Base-by-base conservation (phyloP, 2,797 vertebrate species). In the Somateria mollissima region DNA sequence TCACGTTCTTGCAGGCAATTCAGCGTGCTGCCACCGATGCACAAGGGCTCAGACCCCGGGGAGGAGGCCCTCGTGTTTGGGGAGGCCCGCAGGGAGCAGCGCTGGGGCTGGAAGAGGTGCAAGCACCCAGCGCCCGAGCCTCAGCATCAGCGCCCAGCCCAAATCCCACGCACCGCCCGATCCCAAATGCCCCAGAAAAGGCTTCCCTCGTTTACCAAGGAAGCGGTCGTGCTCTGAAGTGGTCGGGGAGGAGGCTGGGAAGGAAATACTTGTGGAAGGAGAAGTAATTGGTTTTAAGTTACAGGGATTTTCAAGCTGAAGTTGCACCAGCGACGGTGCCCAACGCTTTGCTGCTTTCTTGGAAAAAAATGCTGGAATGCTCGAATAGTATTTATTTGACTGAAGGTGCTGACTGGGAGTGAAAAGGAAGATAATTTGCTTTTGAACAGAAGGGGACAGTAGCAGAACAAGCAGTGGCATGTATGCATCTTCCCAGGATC, bases 401-500 rank as follows among this genome's bases (percentile, higher is more conserved):
- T 58, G 39, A 79, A 87, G 43, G 0, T 58, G 67, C 84, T 8
- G 49, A 66, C 9, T 20, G 34, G 37, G 43, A 83, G 17, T 7
- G 18, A 73, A 86, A 94, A 89, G 30, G 65, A 73, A 61, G 61
- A 80, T 18, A 13, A 74, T 61, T 91, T 90, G 53, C n/a, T 84
- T 87, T 77, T 65, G 69, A 94, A 94, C 72, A 90, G 90, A 95
- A 95, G 72, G 64, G 80, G 83, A 91, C 85, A 95, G 92, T 64
- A 92, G 71, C 65, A 89, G 60, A 43, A 89, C 77, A 87, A 92
- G 69, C 69, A 91, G 56, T 7, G 37, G 37, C 56, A 58, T 6
- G 18, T 54, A 80, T 36, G 57, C 62, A 0, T 58, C 70, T 86
- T 58, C 45, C 54, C 27, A 88, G 64, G 54, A 80, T 70, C 70